Evolutionary conservation across 2,888 invertebrate species (phyloP), one percentile per base, ranked within the genome.

Genomic region (Drosophila melanosoma): DNA sequence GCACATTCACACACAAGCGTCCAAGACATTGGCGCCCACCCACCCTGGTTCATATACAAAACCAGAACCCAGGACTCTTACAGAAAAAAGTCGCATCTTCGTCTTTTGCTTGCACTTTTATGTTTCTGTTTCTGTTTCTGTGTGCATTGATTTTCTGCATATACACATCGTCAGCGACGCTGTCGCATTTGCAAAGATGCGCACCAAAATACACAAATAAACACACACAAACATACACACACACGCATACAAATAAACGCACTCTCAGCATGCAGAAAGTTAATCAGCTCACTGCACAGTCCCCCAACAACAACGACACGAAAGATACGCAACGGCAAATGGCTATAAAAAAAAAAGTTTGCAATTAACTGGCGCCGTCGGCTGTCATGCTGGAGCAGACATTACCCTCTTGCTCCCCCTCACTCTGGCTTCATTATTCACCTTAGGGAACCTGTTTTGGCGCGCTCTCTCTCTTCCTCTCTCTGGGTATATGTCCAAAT

Each of bases 321-420:
- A 69, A 70, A 80, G 69, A 81, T 80, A 66, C 68, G 64, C 73
- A 76, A 73, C 71, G 61, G 61, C 35, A 51, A 68, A 70, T 72
- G 69, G 63, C 86, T 79, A 81, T 83, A 75, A 63, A 74, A 73
- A 85, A 78, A n/a, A 82, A 81, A 80, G 75, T 85, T 87, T 87
- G 87, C 90, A 89, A 87, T 87, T 87, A 87, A 89, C 87, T 87
- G 87, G 87, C 87, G 87, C 87, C 87, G 90, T 79, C 74, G 89
- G 79, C 81, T 85, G 75, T 86, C 84, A 86, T 86, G 83, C 81
- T 81, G 88, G 81, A 83, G 79, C 86, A 79, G 76, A 86, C 81
- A 69, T 49, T 52, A 35, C 20, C 53, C 79, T 52, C 66, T 48
- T 59, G 42, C 62, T 49, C 67, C 75, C 26, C n/a, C 17, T 26